Base-by-base conservation (phyloP, 53 echinoderm and acorn worm species). In the Patiria pectinifera region DNA sequence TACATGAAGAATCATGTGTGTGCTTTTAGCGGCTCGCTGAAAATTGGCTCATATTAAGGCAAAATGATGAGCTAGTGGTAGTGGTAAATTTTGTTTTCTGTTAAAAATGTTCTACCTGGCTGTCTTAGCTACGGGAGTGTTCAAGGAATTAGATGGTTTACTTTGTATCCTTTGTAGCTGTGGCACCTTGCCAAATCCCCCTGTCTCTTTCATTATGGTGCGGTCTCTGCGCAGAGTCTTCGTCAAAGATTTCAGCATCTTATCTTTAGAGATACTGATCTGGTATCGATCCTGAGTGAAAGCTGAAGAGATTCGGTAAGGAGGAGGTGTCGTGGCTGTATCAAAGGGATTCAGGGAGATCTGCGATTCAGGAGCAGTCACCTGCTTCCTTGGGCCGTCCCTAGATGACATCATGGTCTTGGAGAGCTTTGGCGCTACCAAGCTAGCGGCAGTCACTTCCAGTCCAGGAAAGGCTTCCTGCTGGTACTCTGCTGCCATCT, bases 401-500 rank as follows among this genome's bases (percentile, higher is more conserved):
- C 87, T 43, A 4, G 74, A 49, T 59, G 84, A 85, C 15, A 92
- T 83, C 59, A 97, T 82, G 4, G 93, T 86, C 80, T 91, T 94
- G 15, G 97, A 95, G 19, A 97, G 88, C 81, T 93, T 95, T 7
- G 97, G 97, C 25, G 96, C 97, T 6, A 97, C 94, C 70, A 97
- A 75, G 87, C 96, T 91, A 16, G 97, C 92, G 45, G 96, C 96
- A 61, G 94, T 94, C 35, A 96, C 92, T 75, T 96, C 93, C 43
- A 96, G 92, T 35, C 89, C 85, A 19, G 97, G 97, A 66, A 97
- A 97, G 80, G 95, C 94, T 44, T 96, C 96, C 44, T 96, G 94
- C 66, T 97, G 97, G 90, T 96, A 96, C 81, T 95, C 94, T 5
- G 91, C 94, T 18, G 96, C 97, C 94, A 95, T 96, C 71, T 93